Conservation (phyloP, 2,113 vertebrate genomes). For the Pipa parva region DNA sequence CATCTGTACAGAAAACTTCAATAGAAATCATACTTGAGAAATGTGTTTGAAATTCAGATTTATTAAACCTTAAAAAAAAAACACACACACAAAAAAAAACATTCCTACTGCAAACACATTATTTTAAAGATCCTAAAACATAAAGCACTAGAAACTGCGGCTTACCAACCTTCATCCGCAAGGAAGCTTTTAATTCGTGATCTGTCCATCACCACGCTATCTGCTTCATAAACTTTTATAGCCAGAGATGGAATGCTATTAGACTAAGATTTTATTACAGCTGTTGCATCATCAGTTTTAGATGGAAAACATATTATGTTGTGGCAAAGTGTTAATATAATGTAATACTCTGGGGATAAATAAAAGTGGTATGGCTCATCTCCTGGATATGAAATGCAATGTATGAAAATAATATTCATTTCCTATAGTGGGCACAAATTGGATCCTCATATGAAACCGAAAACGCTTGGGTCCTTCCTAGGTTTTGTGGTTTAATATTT, state of each 20-base stretch:
- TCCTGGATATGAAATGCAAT: conserved; percentile 68
- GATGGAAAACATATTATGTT: conserved; percentile 75
- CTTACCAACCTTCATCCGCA: conserved; percentile 48
- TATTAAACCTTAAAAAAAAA: background rate
- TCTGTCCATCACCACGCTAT: conserved; percentile 64
- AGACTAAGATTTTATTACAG: conserved; percentile 56
- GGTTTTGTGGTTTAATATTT: conserved; percentile 58
- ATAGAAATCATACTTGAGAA: background rate
- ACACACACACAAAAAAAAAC: too few species aligned
- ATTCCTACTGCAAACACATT: background rate
- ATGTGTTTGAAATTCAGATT: background rate
- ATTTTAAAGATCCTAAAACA: background rate
- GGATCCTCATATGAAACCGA: conserved; percentile 66
- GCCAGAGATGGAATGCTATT: conserved; percentile 66
- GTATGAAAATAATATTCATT: conserved; percentile 75
- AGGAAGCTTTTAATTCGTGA: conserved; percentile 70
- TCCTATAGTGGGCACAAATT: conserved; percentile 67
- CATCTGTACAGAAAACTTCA: background rate
- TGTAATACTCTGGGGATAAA: conserved; percentile 66
- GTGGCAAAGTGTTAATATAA: conserved; percentile 74
- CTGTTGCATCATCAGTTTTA: conserved; percentile 67
- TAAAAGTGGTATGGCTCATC: conserved; percentile 71
- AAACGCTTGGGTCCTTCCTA: conserved; percentile 65
- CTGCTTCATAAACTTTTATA: conserved; percentile 73
- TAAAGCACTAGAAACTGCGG: background rate